Percentiles rank a stretch among this genome's conserved stretches.
These are phyloP conservation scores for Myathropa florea DNA, from an alignment of 2,888 invertebrate species.

Conservation along the genomic window DNA sequence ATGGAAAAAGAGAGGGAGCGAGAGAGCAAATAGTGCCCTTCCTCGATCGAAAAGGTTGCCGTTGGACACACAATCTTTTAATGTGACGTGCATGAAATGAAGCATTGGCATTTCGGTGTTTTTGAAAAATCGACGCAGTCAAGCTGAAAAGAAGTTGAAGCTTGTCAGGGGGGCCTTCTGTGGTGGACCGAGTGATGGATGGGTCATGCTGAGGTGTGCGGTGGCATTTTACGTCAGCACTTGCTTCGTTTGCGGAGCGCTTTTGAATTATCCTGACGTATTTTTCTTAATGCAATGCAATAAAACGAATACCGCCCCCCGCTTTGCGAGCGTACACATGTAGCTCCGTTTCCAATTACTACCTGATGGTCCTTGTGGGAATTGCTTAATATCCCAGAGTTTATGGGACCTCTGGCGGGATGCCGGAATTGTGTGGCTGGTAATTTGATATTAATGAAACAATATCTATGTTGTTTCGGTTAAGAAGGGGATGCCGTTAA, in stretches of 20 bases:
- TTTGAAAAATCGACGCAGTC: slow-evolving; percentile 34
- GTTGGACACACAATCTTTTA: slow-evolving; percentile 17
- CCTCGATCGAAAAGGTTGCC: background rate
- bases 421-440: slow-evolving; percentile 28
- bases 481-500: slow-evolving; percentile 37
- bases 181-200: background rate
- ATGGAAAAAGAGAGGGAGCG: background rate
- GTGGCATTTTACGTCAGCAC: background rate
- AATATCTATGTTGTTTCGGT: slow-evolving; percentile 43
- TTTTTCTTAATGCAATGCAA: background rate
- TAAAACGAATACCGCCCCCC: background rate
- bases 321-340: background rate
- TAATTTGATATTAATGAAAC: slow-evolving; percentile 60
- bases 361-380: slow-evolving; percentile 37
- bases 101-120: slow-evolving; percentile 18
- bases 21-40: background rate
- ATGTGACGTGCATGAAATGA: slow-evolving; percentile 36
- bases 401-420: slow-evolving; percentile 7
- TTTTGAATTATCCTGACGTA: background rate
- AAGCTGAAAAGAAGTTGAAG: background rate
- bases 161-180: slow-evolving; percentile 7
- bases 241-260: background rate
- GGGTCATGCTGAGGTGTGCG: background rate
- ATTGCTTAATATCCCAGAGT: slow-evolving; percentile 41
- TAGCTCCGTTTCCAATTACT: slow-evolving; percentile 1